Evolutionary conservation across 2,888 invertebrate genomes (phyloP).

Genomic region (Parnassius orleans): DNA sequence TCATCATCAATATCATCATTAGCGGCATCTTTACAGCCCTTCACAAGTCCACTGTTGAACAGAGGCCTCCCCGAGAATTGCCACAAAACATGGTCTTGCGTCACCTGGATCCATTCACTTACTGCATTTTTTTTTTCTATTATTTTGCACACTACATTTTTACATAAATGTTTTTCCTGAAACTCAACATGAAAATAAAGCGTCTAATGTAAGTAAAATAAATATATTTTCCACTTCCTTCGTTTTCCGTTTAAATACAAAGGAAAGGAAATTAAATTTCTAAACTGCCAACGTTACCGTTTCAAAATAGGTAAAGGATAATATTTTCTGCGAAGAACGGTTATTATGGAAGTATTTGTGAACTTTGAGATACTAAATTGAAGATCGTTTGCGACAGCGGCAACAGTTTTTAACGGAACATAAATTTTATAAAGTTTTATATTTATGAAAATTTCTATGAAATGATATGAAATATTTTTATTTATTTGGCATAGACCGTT

Average conservation of each 20-base stretch:
- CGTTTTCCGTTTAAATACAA: slow-evolving; percentile 28
- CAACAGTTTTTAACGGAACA: too few relatives aligned
- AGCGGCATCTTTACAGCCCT: too few relatives aligned
- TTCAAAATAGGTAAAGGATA: slow-evolving; percentile 41
- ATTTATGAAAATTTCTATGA: too few relatives aligned
- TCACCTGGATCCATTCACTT: too few relatives aligned
- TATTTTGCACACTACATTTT: neutral
- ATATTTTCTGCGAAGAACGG: slow-evolving; percentile 45
- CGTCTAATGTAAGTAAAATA: neutral
- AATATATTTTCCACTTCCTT: slow-evolving; percentile 12
- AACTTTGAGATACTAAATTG: slow-evolving; percentile 34
- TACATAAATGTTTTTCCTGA: neutral
- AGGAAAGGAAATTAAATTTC: slow-evolving; percentile 38
- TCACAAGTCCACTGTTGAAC: too few relatives aligned
- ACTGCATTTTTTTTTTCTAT: too few relatives aligned
- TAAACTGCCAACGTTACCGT: slow-evolving; percentile 38
- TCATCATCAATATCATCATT: too few relatives aligned
- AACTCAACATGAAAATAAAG: neutral
- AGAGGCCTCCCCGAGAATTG: too few relatives aligned
- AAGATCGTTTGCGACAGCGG: slow-evolving; percentile 34
- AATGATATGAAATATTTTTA: too few relatives aligned
- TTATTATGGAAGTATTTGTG: slow-evolving; percentile 38
- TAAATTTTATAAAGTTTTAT: too few relatives aligned
- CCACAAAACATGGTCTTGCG: too few relatives aligned
- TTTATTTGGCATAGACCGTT: too few relatives aligned